Base-by-base conservation (phyloP, 1,140 invertebrate species). In the Harpegnathos saltator region DNA sequence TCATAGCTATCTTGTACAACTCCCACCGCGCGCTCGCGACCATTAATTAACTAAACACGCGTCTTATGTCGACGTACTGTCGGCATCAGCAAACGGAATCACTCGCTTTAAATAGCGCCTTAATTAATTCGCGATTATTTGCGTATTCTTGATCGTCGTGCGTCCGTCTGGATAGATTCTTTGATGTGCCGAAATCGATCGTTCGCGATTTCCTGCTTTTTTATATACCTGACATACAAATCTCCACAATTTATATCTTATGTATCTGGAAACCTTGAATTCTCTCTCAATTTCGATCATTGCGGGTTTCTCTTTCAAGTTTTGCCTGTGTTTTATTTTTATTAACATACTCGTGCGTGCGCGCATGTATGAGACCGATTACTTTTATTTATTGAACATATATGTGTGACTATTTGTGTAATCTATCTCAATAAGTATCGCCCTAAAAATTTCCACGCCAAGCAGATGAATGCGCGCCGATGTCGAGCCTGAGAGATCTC, bases 51-150 rank as follows among this genome's bases (percentile, higher is more conserved):
- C 17, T 22, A 50, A 73, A 62, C 19, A 58, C 38, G 66, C 69
- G n/a, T 74, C 62, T 61, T 72, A 29, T 68, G 52, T 17, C 52
- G 52, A 58, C 52, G 19, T 33, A 33, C 48, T n/a, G 26, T 48
- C 44, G 78, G 15, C 69, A 24, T 63, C 19, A 26, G 38, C 56
- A 74, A 62, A 73, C 78, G 44, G 29, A 72, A 73, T 82, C 33
- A 38, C 19, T 62, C 24, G n/a, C 7, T 59, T 11, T 14, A 38
- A 80, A 61, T 74, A 38, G 19, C 74, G 44, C 66, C 69, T 82
- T 62, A 62, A 82, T 82, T 62, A 74, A 82, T 74, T 82, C 58
- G 17, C 33, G 54, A 61, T 82, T 73, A 19, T 62, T 62, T 62
- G 14, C 22, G 52, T 33, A 44, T 50, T 63, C 56, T 59, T 19